Base-by-base conservation (phyloP, 1,140 invertebrate genomes). In the Hydropsyche tenuis region DNA sequence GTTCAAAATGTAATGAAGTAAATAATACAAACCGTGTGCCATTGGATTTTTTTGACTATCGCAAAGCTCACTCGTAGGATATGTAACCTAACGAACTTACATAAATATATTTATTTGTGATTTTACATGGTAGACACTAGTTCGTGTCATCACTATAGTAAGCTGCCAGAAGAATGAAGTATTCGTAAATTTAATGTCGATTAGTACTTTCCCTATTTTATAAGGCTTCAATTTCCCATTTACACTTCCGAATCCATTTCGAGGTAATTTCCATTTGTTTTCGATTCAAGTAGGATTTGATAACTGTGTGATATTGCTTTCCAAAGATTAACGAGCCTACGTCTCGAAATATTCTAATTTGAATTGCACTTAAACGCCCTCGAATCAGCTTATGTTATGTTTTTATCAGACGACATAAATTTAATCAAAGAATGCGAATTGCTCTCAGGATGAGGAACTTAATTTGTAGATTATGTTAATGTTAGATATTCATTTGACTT, bases 1-100 rank as follows among this genome's bases (percentile, higher is more conserved):
- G 60, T 72, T 72, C 69, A 72, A 62, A 72, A 43, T 25, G 14
- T 48, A 62, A 72, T 72, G 14, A 22, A 64, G 22, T 64, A 73
- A 62, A 72, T 64, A 73, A 73, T 77, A 75, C 69, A 77, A 75
- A 69, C 18, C 74, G 76, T 77, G 76, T 77, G 76, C 76, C 76
- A 77, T 77, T 77, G 72, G 72, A 75, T 75, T 60, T 77, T 73
- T 73, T 77, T 48, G 69, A 46, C 43, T 14, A n/a, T 70, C 46
- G 11, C 27, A 30, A 68, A 46, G 68, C 48, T 56, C 68, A 70
- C 68, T 70, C 18, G 20, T 56, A 70, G 51, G 23, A 60, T 60
- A 51, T 68, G 23, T 23, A 48, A n/a, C 45, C 5, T 23, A 16
- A 51, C 23, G 45, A 48, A 68, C 23, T 48, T 64, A 2, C 56